phyloP scores from a whole-genome alignment of 2,113 vertebrate species.

The Malurus cyaneus region DNA sequence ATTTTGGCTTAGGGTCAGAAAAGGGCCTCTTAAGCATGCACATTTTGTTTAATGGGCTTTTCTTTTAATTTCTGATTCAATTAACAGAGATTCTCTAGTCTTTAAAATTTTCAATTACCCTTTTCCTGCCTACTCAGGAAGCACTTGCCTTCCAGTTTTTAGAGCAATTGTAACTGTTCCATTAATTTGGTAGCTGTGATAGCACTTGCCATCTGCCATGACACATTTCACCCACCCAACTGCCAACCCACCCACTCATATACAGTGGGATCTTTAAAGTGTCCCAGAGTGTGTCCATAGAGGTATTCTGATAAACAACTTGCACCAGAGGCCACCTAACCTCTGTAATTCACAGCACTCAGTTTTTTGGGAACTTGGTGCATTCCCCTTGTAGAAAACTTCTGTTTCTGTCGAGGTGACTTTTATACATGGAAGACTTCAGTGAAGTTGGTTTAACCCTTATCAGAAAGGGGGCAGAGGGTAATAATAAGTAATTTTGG shows the following conservation, averaged over 20 bases:
- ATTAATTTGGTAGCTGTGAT: not conserved
- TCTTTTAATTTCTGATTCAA: not conserved
- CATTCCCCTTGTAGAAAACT: not conserved
- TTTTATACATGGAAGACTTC: not conserved
- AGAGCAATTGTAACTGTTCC: not conserved
- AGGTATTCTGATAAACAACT: not conserved
- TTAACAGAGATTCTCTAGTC: not conserved
- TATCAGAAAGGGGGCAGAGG: not conserved
- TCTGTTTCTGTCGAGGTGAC: not conserved
- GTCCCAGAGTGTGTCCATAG: fast-evolving
- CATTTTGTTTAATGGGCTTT: not conserved
- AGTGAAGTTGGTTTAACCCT: slow-evolving; percentile 1
- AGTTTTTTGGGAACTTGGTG: not conserved
- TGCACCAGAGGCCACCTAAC: not conserved
- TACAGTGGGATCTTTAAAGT: not conserved
- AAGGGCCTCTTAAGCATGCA: not conserved
- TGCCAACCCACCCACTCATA: not conserved
- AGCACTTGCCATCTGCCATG: not conserved
- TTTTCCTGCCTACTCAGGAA: not conserved
- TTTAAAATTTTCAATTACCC: not conserved
- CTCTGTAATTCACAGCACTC: not conserved
- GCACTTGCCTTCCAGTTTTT: not conserved
- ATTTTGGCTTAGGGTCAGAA: not conserved
- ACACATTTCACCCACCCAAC: fast-evolving
- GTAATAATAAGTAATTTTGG: not conserved